phyloP scores from a whole-genome alignment of 2,797 vertebrate genomes.

The Sparus aurata region DNA sequence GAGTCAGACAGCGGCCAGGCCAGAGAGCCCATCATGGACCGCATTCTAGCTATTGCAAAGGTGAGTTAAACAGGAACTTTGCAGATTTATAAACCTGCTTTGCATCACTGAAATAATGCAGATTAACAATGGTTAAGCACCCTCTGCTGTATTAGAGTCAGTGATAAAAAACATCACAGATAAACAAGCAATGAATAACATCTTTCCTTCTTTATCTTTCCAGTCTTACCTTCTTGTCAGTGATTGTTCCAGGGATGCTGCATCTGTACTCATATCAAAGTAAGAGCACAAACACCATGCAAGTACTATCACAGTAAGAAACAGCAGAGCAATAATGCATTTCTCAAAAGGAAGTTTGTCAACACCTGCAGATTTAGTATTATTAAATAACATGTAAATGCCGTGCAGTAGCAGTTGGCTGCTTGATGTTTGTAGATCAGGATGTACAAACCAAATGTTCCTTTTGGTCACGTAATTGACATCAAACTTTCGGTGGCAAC shows the following conservation, averaged over 20 bases:
- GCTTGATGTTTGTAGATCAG: background rate
- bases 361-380: background rate
- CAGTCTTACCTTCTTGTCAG: conserved; percentile 93
- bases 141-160: background rate
- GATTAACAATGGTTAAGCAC: background rate
- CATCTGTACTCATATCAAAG: conserved; percentile 96
- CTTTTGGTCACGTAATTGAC: background rate
- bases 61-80: conserved; percentile 69
- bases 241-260: conserved; percentile 92
- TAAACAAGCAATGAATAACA: conserved; percentile 1
- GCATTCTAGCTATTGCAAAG: conserved; percentile 91
- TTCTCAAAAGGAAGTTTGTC: background rate
- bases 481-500: background rate
- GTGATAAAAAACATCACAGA: background rate
- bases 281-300: conserved; percentile 80
- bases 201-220: conserved; percentile 33
- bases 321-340: background rate
- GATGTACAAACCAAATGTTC: background rate
- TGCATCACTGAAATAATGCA: too few species aligned
- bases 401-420: background rate
- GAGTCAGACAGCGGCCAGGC: conserved; percentile 66
- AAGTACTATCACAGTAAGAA: too few species aligned
- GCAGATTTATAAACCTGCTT: too few species aligned
- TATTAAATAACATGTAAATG: background rate
- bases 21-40: conserved; percentile 90